Evolutionary conservation across 2,113 vertebrate genomes (phyloP), one percentile per base, ranked within the genome.

Genomic region (Anarhynchus alexandrinus): DNA sequence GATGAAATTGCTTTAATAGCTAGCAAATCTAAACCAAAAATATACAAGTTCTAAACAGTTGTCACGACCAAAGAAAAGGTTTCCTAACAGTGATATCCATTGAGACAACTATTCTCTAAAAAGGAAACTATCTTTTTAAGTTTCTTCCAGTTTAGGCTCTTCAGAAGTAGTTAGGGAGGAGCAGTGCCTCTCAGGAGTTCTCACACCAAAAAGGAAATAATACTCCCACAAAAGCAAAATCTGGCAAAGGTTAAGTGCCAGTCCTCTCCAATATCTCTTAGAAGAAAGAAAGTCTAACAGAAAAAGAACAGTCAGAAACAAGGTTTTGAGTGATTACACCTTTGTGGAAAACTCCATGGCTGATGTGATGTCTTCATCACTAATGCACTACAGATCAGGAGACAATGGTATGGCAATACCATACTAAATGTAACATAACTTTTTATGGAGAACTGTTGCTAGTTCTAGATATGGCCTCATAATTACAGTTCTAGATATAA

Each of bases 11-110:
- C 20, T 94, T 80, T 36, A 77, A 61, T 10, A 82, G 45, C 66
- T 90, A 82, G 77, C 16, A 93, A 85, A 86, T 67, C 45, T 62
- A 87, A 91, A 93, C 70, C 61, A 82, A 94, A 96, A 87, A 89
- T 54, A 92, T 8, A 72, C 32, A 82, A 29, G 30, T 71, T 86
- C 58, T 87, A 43, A 79, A 74, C 25, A 58, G 59, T 55, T n/a
- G 12, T 79, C 34, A 65, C 29, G 62, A 79, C 32, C 54, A 93
- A 19, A 73, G 32, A 70, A 88, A 89, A 91, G 18, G 18, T 59
- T 94, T 94, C 49, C 51, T 58, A 85, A 45, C 58, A 80, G 58
- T 54, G 7, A 70, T 93, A 80, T 51, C 67, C 79, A 74, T 15
- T 78, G 67, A 69, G 38, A 73, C 55, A 82, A 93, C 85, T 29